phyloP scores from a whole-genome alignment of 2,797 vertebrate species.

The Okamejei kenojei region DNA sequence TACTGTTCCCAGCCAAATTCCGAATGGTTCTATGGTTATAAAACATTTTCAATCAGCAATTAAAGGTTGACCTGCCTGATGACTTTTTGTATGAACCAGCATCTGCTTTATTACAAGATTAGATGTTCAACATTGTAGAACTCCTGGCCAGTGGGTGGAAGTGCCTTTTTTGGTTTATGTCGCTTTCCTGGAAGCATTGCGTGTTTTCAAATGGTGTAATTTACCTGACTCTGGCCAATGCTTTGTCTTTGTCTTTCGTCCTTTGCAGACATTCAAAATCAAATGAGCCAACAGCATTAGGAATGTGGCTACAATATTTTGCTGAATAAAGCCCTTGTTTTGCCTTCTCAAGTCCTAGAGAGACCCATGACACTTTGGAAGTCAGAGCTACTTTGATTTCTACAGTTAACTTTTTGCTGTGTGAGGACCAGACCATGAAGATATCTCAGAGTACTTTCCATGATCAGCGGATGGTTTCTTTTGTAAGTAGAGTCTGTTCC shows the following conservation, averaged over 20 bases:
- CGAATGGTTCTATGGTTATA: neutral
- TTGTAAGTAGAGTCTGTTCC: too few relatives aligned
- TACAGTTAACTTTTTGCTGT: too few relatives aligned
- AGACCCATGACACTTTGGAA: too few relatives aligned
- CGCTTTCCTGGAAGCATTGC: neutral
- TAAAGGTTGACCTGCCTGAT: too few relatives aligned
- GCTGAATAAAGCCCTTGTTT: neutral
- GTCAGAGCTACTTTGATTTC: too few relatives aligned
- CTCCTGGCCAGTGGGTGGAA: neutral
- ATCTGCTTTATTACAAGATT: neutral
- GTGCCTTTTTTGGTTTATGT: neutral
- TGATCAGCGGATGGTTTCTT: too few relatives aligned
- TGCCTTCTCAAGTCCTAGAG: neutral
- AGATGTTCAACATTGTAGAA: neutral
- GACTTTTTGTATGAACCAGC: too few relatives aligned
- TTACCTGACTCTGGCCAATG: neutral
- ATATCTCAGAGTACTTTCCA: too few relatives aligned
- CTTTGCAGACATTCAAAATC: neutral
- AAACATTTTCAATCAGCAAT: neutral
- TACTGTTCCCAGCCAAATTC: neutral
- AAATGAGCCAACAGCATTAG: neutral
- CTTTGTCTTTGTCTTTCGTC: neutral
- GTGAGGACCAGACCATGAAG: too few relatives aligned
- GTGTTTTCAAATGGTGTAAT: too few relatives aligned
- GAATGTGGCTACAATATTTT: neutral